These are phyloP conservation scores for Eupithecia abbreviata DNA, from an alignment of 2,888 invertebrate genomes.

Conservation along the genomic window DNA sequence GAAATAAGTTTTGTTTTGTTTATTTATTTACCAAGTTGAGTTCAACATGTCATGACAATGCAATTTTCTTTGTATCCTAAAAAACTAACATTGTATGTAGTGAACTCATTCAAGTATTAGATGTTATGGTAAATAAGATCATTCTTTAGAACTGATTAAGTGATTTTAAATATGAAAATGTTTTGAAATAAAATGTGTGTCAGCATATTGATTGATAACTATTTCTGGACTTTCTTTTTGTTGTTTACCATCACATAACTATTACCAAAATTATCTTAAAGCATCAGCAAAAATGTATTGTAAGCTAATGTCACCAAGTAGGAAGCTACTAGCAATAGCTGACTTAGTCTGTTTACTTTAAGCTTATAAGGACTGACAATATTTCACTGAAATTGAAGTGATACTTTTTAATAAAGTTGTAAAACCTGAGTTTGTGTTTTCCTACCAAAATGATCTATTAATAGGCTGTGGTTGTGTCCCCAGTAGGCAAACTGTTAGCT, in stretches of 20 bases:
- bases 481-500: too few species aligned
- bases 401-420: constrained; percentile 75
- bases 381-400: constrained; percentile 75
- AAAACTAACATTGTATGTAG: not conserved
- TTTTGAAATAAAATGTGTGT: constrained; percentile 28
- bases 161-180: constrained; percentile 21
- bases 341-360: constrained; percentile 44
- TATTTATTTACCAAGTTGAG: constrained; percentile 43
- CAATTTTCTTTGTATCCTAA: not conserved
- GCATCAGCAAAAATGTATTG: constrained; percentile 2
- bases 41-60: constrained; percentile 25
- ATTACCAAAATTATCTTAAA: constrained; percentile 17
- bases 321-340: constrained; percentile 20
- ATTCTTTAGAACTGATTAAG: constrained; percentile 34
- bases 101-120: constrained; percentile 35
- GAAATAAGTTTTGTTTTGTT: constrained; percentile 47
- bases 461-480: too few species aligned
- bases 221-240: constrained; percentile 24
- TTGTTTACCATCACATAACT: constrained; percentile 9
- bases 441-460: too few species aligned
- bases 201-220: constrained; percentile 21
- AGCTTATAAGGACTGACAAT: constrained; percentile 69
- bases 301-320: constrained; percentile 16
- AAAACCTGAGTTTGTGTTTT: constrained; percentile 49
- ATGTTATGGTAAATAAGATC: constrained; percentile 37